Evolutionary conservation across 2,113 vertebrate species (phyloP).

Genomic region (Callorhinus ursinus): DNA sequence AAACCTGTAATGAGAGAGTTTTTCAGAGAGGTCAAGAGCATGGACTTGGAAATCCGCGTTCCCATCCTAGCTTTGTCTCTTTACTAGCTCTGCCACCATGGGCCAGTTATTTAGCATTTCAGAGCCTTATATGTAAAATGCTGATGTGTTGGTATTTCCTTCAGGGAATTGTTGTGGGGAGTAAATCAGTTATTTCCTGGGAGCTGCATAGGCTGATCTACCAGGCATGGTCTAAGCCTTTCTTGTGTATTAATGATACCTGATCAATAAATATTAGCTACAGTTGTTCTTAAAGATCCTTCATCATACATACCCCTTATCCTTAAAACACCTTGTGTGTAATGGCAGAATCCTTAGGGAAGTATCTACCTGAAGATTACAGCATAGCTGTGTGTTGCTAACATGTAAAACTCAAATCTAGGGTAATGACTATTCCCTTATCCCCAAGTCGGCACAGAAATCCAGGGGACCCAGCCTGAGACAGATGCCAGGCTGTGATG

Average conservation of each 20-base stretch:
- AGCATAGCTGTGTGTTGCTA: not conserved
- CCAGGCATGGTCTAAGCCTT: not conserved
- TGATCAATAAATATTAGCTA: not conserved
- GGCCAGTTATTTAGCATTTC: not conserved
- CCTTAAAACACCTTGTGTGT: not conserved
- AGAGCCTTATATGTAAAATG: not conserved
- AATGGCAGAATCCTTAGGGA: not conserved
- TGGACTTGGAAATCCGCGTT: not conserved
- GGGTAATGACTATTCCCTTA: not conserved
- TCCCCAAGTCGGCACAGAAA: not conserved
- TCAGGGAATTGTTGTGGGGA: not conserved
- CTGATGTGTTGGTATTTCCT: not conserved
- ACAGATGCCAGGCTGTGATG: accelerated
- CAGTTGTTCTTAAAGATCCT: not conserved
- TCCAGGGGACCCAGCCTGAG: not conserved
- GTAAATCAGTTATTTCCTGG: not conserved
- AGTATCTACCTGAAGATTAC: not conserved
- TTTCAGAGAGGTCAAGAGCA: not conserved
- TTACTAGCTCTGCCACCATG: not conserved
- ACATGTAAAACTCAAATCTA: not conserved
- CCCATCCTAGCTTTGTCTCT: not conserved
- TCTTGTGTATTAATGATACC: not conserved
- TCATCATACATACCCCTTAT: not conserved
- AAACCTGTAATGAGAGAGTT: not conserved
- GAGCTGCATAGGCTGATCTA: not conserved